phyloP scores from a whole-genome alignment of 2,797 vertebrate species.

The Helostoma temminkii region DNA sequence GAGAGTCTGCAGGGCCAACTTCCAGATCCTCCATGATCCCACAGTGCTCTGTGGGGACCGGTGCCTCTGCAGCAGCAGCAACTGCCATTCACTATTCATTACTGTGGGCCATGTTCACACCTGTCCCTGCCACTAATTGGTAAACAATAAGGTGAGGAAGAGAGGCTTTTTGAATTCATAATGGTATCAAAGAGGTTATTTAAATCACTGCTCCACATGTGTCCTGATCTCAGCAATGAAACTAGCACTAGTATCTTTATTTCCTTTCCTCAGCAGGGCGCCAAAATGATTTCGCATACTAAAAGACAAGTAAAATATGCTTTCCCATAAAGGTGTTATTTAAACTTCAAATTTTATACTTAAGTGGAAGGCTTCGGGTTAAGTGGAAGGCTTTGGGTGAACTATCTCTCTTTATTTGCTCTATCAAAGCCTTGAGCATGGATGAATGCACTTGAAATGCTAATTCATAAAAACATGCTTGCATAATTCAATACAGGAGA shows the following conservation, averaged over 20 bases:
- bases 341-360: conserved; percentile 20
- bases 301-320: conserved; percentile 38
- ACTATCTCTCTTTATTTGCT: conserved; percentile 5
- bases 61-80: conserved; percentile 42
- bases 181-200: conserved; percentile 64
- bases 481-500: conserved; percentile 57
- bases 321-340: conserved; percentile 23
- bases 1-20: conserved; percentile 60
- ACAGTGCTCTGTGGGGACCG: conserved; percentile 47
- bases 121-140: conserved; percentile 72
- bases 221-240: conserved; percentile 49
- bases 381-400: conserved; percentile 21
- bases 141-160: conserved; percentile 63
- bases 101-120: conserved; percentile 52
- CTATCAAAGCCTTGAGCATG: conserved; percentile 21
- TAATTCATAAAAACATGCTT: conserved; percentile 46
- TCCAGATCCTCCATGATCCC: conserved; percentile 57
- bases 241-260: conserved; percentile 45
- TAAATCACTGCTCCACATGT: conserved; percentile 53
- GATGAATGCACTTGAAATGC: conserved; percentile 33
- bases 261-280: conserved; percentile 36
- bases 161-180: conserved; percentile 62
- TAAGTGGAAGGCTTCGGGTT: conserved; percentile 15
- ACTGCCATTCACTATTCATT: conserved; percentile 47
- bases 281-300: conserved; percentile 28